Evolutionary conservation across 2,113 vertebrate species (phyloP).

Genomic region (Cygnus buccinator): DNA sequence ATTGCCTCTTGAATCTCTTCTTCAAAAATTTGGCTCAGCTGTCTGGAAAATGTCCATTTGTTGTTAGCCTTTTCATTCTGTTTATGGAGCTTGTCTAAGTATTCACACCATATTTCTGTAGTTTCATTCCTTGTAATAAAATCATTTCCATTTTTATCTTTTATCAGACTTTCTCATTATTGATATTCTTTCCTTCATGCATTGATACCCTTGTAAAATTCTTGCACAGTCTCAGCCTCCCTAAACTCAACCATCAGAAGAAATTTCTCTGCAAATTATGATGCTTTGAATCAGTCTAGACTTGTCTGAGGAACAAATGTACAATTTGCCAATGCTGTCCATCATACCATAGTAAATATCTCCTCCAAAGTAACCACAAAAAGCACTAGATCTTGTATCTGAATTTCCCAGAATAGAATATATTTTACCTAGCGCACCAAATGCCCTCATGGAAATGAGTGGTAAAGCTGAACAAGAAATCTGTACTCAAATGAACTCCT

Average conservation of each 20-base stretch:
- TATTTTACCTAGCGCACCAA: neutral
- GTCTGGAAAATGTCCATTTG: conserved; percentile 35
- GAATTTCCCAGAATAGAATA: neutral
- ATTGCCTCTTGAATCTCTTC: conserved; percentile 39
- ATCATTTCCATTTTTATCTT: neutral
- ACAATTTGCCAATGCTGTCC: neutral
- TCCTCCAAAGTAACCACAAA: neutral
- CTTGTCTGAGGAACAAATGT: neutral
- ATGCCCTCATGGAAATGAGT: neutral
- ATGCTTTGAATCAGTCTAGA: neutral
- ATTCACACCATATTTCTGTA: neutral
- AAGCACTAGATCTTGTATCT: neutral
- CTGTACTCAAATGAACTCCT: neutral
- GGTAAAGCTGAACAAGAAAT: neutral
- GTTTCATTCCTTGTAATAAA: neutral
- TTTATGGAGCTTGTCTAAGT: neutral
- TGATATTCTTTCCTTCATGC: conserved; percentile 5
- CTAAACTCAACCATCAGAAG: neutral
- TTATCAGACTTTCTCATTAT: neutral
- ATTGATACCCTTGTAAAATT: neutral
- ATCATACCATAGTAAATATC: neutral
- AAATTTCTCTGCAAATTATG: neutral
- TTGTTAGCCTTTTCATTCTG: conserved; percentile 30
- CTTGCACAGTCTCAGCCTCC: neutral
- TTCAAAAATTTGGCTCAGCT: conserved; percentile 43